These are phyloP conservation scores for Lagria hirta DNA, from an alignment of 2,888 invertebrate species.

Conservation along the genomic window DNA sequence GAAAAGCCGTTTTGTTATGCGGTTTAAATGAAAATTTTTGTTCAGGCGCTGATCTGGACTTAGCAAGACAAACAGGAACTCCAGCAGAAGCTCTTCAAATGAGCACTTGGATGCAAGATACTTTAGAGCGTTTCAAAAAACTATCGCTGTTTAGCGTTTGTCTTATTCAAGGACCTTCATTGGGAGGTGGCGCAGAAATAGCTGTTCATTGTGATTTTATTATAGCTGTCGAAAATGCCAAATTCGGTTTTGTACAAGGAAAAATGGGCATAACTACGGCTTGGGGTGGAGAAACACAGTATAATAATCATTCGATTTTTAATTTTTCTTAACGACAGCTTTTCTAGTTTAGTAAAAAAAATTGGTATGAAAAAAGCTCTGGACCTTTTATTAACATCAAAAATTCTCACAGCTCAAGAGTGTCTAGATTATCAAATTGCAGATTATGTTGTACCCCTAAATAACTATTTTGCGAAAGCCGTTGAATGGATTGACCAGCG, in stretches of 20 bases:
- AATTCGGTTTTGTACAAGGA: conserved; percentile 47
- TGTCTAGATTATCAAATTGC: conserved; percentile 42
- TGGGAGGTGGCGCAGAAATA: conserved; percentile 49
- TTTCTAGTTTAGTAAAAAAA: conserved; percentile 42
- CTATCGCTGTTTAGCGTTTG: conserved; percentile 42
- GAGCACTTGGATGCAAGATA: conserved; percentile 43
- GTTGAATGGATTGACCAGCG: conserved; percentile 38
- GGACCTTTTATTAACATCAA: conserved; percentile 42
- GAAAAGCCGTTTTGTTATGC: conserved; percentile 45
- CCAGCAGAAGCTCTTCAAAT: conserved; percentile 40
- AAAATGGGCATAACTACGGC: conserved; percentile 48
- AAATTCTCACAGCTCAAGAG: conserved; percentile 41
- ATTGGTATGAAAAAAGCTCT: conserved; percentile 43
- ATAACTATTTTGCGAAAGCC: conserved; percentile 33
- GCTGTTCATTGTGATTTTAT: conserved; percentile 44
- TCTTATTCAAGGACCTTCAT: conserved; percentile 41
- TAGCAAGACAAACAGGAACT: conserved; percentile 37
- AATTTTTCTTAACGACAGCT: background rate
- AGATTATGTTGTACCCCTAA: conserved; percentile 35
- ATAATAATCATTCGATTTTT: too few species aligned
- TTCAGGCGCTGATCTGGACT: conserved; percentile 47
- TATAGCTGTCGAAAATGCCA: conserved; percentile 40
- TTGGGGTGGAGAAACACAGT: conserved; percentile 47
- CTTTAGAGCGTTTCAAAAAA: conserved; percentile 37
- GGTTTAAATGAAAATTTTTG: conserved; percentile 45